Percentiles rank a stretch among this genome's conserved stretches.
Conservation (phyloP, 1,140 invertebrate species). For the Sarcophaga peregrina region DNA sequence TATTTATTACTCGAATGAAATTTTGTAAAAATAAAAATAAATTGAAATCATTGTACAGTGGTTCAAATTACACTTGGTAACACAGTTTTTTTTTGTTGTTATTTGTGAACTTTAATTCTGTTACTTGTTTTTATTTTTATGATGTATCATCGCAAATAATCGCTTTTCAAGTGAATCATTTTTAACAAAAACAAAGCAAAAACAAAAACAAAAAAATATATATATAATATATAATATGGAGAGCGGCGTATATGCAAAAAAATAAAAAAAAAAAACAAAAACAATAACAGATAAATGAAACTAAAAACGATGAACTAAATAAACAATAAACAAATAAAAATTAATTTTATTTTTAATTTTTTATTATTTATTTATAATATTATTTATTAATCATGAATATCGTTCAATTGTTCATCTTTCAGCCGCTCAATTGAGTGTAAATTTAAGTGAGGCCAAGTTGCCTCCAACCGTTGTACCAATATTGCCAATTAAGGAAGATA, state of each 20-base stretch:
- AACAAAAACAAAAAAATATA: too few relatives aligned
- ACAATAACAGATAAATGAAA: neutral
- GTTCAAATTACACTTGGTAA: conserved; percentile 25
- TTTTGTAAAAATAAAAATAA: neutral
- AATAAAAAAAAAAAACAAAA: neutral
- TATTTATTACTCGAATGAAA: neutral
- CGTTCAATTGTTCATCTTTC: neutral
- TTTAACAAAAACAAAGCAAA: neutral
- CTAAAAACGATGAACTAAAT: neutral
- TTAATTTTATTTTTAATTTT: neutral
- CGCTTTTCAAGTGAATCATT: neutral
- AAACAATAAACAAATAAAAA: neutral
- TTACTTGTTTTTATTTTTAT: neutral
- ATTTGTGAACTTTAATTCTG: neutral
- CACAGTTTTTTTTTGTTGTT: conserved; percentile 18
- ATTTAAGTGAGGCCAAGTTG: conserved; percentile 29
- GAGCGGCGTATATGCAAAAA: neutral
- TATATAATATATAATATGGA: too few relatives aligned
- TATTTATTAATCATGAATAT: neutral
- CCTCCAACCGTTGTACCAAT: conserved; percentile 36
- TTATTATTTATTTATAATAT: neutral
- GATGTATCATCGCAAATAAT: conserved; percentile 36
- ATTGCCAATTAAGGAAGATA: conserved; percentile 28
- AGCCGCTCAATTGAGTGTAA: conserved; percentile 46
- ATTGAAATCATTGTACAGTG: neutral